phyloP scores from a whole-genome alignment of 2,797 vertebrate species.

The Macroramphosus scolopax region DNA sequence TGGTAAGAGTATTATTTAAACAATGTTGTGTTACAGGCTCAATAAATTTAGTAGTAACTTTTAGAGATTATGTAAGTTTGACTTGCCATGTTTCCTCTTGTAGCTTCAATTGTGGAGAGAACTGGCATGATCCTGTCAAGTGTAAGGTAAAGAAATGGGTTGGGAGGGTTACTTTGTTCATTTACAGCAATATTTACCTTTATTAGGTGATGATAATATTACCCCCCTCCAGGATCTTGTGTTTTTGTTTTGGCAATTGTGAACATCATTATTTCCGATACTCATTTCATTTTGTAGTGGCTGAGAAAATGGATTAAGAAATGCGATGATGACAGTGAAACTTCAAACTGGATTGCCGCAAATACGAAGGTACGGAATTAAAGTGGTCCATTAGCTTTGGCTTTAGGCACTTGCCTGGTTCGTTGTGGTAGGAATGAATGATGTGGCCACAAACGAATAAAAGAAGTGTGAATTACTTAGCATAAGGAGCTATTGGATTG shows the following conservation, averaged over 20 bases:
- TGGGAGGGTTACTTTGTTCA: background rate
- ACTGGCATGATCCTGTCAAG: conserved; percentile 99
- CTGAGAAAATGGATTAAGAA: conserved; percentile 99
- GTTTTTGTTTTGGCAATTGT: background rate
- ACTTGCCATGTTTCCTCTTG: conserved; percentile 20
- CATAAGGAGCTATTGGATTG: too few relatives aligned
- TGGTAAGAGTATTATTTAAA: conserved; percentile 80
- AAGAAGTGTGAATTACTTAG: too few relatives aligned
- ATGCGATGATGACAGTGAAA: conserved; percentile 99
- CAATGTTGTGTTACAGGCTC: background rate
- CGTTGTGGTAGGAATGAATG: background rate
- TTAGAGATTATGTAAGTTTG: conserved; percentile 13
- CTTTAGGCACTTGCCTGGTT: too few relatives aligned
- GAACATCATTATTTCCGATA: conserved; percentile 3
- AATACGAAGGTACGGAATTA: conserved; percentile 90
- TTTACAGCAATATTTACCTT: background rate
- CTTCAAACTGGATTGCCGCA: conserved; percentile 99
- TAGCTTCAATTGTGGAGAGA: conserved; percentile 99
- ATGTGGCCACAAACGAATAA: too few relatives aligned
- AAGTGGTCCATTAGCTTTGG: background rate
- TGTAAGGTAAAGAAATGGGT: conserved; percentile 90
- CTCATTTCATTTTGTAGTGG: conserved; percentile 80
- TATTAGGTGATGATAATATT: too few relatives aligned
- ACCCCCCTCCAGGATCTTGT: background rate
- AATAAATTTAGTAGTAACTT: background rate